These are phyloP conservation scores for Drusus annulatus DNA, from an alignment of 1,140 invertebrate species.

Conservation along the genomic window DNA sequence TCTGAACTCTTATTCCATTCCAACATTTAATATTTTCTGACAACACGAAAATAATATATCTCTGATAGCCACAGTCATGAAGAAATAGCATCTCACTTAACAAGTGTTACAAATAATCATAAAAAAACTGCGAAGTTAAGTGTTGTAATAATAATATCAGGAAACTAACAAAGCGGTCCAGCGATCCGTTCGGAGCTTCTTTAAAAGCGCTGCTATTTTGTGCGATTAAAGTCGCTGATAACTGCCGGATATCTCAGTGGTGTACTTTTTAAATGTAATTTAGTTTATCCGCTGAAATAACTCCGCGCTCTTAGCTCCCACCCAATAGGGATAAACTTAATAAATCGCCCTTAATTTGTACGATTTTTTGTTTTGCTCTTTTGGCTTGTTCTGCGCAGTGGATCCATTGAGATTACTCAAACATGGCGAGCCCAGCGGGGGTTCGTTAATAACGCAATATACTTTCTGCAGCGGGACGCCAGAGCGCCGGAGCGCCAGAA, in stretches of 20 bases:
- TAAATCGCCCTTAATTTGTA: constrained; percentile 40
- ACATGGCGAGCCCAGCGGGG: constrained; percentile 1
- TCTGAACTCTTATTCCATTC: no score
- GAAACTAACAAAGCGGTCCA: not conserved
- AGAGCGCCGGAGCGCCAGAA: no score
- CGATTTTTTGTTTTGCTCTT: constrained; percentile 9
- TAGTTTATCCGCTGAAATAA: constrained; percentile 37
- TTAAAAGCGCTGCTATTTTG: constrained; percentile 8
- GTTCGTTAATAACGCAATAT: no score
- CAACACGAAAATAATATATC: no score
- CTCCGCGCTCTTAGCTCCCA: constrained; percentile 5
- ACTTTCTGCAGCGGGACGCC: no score
- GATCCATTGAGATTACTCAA: constrained; percentile 16
- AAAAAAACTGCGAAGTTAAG: not conserved
- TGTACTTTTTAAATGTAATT: constrained; percentile 33
- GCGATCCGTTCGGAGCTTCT: not conserved
- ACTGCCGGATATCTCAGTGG: constrained; percentile 23
- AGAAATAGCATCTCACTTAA: no score
- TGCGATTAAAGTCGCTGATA: constrained; percentile 6
- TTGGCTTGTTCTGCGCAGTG: constrained; percentile 15
- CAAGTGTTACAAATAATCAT: not conserved
- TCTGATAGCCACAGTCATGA: no score
- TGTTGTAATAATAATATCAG: not conserved
- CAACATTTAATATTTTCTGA: no score
- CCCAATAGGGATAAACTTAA: constrained; percentile 21